These are phyloP conservation scores for Acanthurus lineatus DNA, from an alignment of 2,797 vertebrate species.

Conservation along the genomic window DNA sequence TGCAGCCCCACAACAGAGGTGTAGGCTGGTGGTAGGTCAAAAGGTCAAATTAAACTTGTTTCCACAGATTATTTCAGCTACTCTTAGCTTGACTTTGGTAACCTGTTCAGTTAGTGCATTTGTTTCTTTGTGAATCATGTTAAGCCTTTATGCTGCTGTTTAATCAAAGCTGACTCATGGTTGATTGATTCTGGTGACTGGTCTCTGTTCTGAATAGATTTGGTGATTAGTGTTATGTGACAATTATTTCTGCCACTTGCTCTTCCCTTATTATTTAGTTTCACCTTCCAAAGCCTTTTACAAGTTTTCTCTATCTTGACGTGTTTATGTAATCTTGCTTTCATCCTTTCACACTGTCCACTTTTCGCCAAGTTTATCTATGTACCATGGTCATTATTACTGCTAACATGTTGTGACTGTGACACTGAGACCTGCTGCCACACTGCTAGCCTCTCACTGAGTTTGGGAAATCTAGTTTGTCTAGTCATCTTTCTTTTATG, in stretches of 20 bases:
- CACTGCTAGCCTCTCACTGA: neutral
- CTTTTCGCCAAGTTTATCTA: neutral
- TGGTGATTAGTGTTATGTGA: slow-evolving; percentile 13
- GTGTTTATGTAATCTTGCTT: slow-evolving; percentile 4
- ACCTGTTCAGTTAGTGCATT: no score
- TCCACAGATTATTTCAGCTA: no score
- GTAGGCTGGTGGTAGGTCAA: no score
- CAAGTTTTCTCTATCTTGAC: slow-evolving; percentile 7
- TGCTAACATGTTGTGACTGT: neutral
- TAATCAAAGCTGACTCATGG: neutral
- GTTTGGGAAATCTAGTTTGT: slow-evolving; percentile 2
- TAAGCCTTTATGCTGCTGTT: neutral
- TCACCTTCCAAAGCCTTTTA: slow-evolving; percentile 1
- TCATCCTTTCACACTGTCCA: neutral
- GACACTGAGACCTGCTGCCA: slow-evolving; percentile 13
- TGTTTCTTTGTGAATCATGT: no score
- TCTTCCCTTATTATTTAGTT: slow-evolving; percentile 5
- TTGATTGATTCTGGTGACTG: neutral
- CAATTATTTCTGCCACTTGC: slow-evolving; percentile 16
- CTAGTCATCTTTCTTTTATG: slow-evolving; percentile 13
- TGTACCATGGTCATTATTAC: neutral
- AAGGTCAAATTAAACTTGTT: no score
- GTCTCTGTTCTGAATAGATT: slow-evolving; percentile 14
- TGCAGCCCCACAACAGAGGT: no score
- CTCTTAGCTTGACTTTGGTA: no score